Evolutionary conservation across 1,140 invertebrate genomes (phyloP).

Genomic region (Drosophila nannoptera): DNA sequence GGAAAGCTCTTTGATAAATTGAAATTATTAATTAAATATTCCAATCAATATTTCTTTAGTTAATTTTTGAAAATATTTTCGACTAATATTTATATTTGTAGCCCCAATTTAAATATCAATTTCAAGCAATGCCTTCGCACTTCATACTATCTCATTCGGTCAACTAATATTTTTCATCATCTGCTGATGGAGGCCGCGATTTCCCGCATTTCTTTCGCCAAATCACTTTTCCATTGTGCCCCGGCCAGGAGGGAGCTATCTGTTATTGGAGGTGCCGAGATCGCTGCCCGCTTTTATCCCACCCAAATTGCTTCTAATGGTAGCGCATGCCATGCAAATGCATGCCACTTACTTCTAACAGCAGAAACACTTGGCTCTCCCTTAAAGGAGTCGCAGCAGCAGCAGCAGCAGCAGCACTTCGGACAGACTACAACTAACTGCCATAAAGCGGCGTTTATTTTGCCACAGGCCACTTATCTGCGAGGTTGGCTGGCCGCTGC

Average conservation of each 20-base stretch:
- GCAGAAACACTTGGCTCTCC: conserved; percentile 68
- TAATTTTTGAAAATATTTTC: too few species aligned
- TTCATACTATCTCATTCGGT: conserved; percentile 22
- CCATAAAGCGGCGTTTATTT: conserved; percentile 77
- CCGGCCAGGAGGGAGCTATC: conserved; percentile 18
- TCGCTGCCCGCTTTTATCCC: conserved; percentile 53
- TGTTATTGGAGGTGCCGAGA: conserved; percentile 24
- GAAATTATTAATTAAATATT: too few species aligned
- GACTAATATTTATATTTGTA: too few species aligned
- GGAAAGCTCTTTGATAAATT: too few species aligned
- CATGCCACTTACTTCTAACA: conserved; percentile 59
- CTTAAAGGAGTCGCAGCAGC: conserved; percentile 38
- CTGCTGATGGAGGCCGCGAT: conserved; percentile 24
- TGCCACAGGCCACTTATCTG: conserved; percentile 77
- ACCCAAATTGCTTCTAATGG: conserved; percentile 72
- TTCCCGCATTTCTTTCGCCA: conserved; percentile 19
- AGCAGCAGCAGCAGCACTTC: conserved; percentile 30
- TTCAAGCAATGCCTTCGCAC: conserved; percentile 4
- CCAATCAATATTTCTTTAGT: too few species aligned
- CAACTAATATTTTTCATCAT: conserved; percentile 19
- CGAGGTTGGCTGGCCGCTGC: conserved; percentile 51
- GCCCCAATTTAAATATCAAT: too few species aligned
- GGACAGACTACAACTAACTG: conserved; percentile 74
- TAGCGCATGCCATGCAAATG: conserved; percentile 76
- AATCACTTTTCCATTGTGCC: conserved; percentile 14